Evolutionary conservation across 2,888 invertebrate genomes (phyloP).

Genomic region (Notodonta ziczac): DNA sequence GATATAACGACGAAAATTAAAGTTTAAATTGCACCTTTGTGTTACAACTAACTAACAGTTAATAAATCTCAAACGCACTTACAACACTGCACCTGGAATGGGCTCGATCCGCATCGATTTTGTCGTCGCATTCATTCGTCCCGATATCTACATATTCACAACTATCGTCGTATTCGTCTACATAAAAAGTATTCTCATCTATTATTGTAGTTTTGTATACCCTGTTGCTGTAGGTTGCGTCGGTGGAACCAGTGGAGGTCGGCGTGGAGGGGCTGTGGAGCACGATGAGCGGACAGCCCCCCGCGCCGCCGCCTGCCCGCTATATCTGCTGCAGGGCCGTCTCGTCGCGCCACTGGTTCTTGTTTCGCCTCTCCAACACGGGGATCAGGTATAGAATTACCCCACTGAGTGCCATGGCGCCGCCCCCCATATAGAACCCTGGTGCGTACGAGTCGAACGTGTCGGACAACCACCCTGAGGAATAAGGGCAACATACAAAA

Average conservation of each 20-base stretch:
- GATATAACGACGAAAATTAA: slow-evolving; percentile 34
- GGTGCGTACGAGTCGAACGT: slow-evolving; percentile 90
- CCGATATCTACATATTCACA: slow-evolving; percentile 63
- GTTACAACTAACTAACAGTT: slow-evolving; percentile 54
- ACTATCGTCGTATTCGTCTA: slow-evolving; percentile 51
- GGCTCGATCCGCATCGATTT: slow-evolving; percentile 56
- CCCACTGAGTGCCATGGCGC: slow-evolving; percentile 93
- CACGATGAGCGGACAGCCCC: slow-evolving; percentile 63
- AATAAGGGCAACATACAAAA: neutral
- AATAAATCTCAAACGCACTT: slow-evolving; percentile 53
- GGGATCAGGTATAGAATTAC: slow-evolving; percentile 94
- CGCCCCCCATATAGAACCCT: slow-evolving; percentile 95
- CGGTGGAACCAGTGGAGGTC: slow-evolving; percentile 58
- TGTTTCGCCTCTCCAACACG: slow-evolving; percentile 83
- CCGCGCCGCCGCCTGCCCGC: slow-evolving; percentile 55
- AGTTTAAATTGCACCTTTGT: slow-evolving; percentile 60
- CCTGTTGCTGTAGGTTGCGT: slow-evolving; percentile 73
- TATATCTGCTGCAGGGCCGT: slow-evolving; percentile 71
- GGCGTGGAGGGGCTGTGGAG: slow-evolving; percentile 78
- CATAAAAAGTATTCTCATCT: slow-evolving; percentile 63
- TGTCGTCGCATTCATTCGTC: slow-evolving; percentile 61
- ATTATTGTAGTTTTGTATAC: slow-evolving; percentile 74
- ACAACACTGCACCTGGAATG: slow-evolving; percentile 74
- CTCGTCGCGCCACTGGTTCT: slow-evolving; percentile 55
- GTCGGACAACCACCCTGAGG: slow-evolving; percentile 93